Percentiles rank a stretch among this genome's conserved stretches.
Conservation (phyloP, 2,113 vertebrate species). For the Rhinoderma darwinii region DNA sequence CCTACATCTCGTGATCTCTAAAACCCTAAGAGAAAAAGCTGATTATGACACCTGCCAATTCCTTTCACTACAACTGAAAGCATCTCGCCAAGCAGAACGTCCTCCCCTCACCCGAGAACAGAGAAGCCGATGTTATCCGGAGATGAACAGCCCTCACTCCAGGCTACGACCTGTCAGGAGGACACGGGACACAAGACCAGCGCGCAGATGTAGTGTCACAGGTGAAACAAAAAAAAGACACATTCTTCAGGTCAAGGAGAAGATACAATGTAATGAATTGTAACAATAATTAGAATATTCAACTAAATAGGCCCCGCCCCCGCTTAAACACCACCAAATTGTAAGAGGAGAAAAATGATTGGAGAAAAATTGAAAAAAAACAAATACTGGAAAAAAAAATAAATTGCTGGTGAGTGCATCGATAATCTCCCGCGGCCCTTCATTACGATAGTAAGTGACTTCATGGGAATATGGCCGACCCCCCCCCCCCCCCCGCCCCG, state of each 20-base stretch:
- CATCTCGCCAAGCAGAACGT: constrained; percentile 11
- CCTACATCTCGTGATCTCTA: neutral
- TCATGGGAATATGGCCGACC: too few relatives aligned
- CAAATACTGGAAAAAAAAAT: too few relatives aligned
- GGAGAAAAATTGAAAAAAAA: too few relatives aligned
- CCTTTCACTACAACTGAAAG: constrained; percentile 22
- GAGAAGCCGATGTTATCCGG: neutral
- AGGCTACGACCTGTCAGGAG: constrained; percentile 12
- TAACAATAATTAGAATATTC: too few relatives aligned
- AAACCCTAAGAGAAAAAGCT: neutral
- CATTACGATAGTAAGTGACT: too few relatives aligned
- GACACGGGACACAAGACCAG: neutral
- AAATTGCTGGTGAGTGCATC: too few relatives aligned
- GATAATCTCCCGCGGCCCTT: too few relatives aligned
- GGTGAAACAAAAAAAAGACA: neutral
- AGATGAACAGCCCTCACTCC: constrained; percentile 4
- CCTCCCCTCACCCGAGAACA: neutral
- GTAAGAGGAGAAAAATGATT: too few relatives aligned
- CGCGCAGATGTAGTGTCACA: constrained; percentile 36
- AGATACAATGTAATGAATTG: neutral
- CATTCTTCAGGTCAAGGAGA: neutral
- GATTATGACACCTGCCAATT: too few relatives aligned
- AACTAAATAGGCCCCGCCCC: neutral
- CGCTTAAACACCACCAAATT: neutral
- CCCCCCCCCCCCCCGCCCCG: too few relatives aligned